Conservation (phyloP, 2,797 vertebrate species). For the Tarsius wallacei region DNA sequence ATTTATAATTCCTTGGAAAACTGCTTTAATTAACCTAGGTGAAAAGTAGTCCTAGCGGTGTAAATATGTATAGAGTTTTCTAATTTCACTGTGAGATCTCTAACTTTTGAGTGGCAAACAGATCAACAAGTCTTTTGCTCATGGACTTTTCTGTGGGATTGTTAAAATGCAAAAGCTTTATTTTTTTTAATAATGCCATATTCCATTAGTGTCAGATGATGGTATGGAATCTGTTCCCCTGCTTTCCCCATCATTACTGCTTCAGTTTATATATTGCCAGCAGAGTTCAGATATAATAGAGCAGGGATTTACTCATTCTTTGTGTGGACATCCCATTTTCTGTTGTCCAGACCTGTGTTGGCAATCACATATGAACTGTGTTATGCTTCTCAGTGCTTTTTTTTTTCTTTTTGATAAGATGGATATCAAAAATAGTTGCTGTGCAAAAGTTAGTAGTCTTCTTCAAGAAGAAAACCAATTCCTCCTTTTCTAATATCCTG, state of each 20-base stretch:
- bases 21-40: conserved; percentile 91
- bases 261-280: conserved; percentile 59
- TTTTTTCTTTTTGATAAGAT: conserved; percentile 89
- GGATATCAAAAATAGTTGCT: conserved; percentile 93
- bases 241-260: not conserved
- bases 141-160: conserved; percentile 86
- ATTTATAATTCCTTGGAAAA: conserved; percentile 89
- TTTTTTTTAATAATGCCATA: conserved; percentile 70
- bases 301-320: conserved; percentile 1
- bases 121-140: conserved; percentile 85
- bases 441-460: conserved; percentile 94
- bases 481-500: conserved; percentile 91
- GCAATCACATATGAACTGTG: conserved; percentile 59
- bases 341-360: conserved; percentile 40
- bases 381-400: conserved; percentile 70
- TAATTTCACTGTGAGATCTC: conserved; percentile 92
- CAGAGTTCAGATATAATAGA: not conserved
- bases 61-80: conserved; percentile 90
- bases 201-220: conserved; percentile 66
- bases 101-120: conserved; percentile 87
- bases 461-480: conserved; percentile 93
- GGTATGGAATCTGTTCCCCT: conserved; percentile 8
- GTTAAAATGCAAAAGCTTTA: conserved; percentile 89
- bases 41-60: conserved; percentile 87
- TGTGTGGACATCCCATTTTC: not conserved